Evolutionary conservation across 2,113 vertebrate genomes (phyloP).

Genomic region (Ibidorhyncha struthersii): DNA sequence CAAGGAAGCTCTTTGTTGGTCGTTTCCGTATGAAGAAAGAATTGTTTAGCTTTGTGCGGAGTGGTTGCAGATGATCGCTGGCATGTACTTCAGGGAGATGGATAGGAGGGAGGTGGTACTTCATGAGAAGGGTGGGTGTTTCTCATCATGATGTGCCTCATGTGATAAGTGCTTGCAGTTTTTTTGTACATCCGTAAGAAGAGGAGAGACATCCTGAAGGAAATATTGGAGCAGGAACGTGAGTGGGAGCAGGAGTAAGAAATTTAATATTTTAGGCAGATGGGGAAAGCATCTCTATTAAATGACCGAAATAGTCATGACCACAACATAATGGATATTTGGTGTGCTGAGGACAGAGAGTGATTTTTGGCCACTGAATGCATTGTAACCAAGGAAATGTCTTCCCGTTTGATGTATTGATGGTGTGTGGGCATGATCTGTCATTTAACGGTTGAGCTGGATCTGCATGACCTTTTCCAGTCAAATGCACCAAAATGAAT

Average conservation of each 20-base stretch:
- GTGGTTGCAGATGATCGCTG: slow-evolving; percentile 32
- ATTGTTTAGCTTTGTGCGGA: neutral
- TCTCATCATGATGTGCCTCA: slow-evolving; percentile 35
- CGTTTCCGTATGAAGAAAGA: slow-evolving; percentile 8
- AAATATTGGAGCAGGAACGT: slow-evolving; percentile 12
- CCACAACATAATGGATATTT: neutral
- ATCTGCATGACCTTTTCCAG: slow-evolving; percentile 47
- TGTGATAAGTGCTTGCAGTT: slow-evolving; percentile 26
- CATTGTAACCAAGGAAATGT: slow-evolving; percentile 30
- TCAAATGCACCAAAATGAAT: slow-evolving; percentile 12
- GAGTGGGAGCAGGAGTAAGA: slow-evolving; percentile 31
- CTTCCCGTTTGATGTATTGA: slow-evolving; percentile 27
- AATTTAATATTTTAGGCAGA: slow-evolving; percentile 32
- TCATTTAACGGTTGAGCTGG: slow-evolving; percentile 38
- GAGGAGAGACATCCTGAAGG: slow-evolving; percentile 43
- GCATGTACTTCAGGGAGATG: slow-evolving; percentile 36
- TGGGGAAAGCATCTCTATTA: neutral
- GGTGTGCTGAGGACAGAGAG: neutral
- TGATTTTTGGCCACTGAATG: slow-evolving; percentile 10
- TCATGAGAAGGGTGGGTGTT: slow-evolving; percentile 51
- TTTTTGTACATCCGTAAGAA: slow-evolving; percentile 7
- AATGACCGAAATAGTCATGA: slow-evolving; percentile 25
- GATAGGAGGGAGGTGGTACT: slow-evolving; percentile 37
- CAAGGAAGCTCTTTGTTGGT: neutral
- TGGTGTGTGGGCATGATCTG: slow-evolving; percentile 39